A percentile compares a stretch with the other conserved stretches of the same genome.
These are phyloP conservation scores for Metridium senile DNA, from an alignment of 92 coral and sea anemone species.

Conservation along the genomic window DNA sequence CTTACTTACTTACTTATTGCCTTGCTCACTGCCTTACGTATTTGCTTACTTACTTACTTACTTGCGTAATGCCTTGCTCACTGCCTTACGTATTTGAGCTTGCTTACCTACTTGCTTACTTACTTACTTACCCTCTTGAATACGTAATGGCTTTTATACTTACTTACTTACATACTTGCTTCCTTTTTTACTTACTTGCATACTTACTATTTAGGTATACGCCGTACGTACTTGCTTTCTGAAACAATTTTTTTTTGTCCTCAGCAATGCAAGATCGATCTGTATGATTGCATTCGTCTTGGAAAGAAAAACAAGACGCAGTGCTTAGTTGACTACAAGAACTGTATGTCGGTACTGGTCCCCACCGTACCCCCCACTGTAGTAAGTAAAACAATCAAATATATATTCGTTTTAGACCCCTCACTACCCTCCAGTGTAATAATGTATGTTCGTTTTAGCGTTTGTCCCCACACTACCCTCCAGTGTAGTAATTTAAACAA, in stretches of 20 bases:
- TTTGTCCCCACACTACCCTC: too few species aligned
- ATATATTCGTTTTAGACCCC: background rate
- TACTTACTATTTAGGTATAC: too few species aligned
- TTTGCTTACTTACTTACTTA: too few species aligned
- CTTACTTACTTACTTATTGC: background rate
- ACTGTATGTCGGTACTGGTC: constrained; percentile 21
- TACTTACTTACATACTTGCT: too few species aligned
- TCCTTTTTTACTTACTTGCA: too few species aligned
- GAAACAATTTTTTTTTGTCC: background rate
- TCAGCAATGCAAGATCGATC: constrained; percentile 35
- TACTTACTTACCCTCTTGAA: background rate
- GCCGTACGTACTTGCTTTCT: too few species aligned
- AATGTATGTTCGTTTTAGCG: too few species aligned
- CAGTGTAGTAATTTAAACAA: too few species aligned
- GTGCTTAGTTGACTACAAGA: constrained; percentile 26
- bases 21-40: background rate
- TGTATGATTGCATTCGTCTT: constrained; percentile 22
- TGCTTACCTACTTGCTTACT: too few species aligned
- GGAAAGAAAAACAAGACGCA: constrained; percentile 4
- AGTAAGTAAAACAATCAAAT: constrained; percentile 9
- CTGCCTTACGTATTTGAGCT: background rate
- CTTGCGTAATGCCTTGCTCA: background rate
- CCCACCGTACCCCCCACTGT: constrained; percentile 32
- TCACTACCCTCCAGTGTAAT: too few species aligned
- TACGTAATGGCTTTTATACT: too few species aligned